Conservation (phyloP, 1,140 invertebrate genomes). For the Microplitis mediator region DNA sequence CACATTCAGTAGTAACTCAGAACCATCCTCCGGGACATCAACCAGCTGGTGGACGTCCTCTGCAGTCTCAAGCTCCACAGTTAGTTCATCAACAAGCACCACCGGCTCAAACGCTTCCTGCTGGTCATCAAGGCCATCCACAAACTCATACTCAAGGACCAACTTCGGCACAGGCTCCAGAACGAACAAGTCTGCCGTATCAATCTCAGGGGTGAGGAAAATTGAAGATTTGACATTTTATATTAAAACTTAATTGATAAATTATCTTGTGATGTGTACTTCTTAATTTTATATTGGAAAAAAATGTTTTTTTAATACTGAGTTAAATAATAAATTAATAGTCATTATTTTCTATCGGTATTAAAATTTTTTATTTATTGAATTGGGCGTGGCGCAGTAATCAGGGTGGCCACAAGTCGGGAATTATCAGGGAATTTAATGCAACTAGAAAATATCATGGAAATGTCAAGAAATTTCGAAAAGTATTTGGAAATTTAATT, state of each 20-base stretch:
- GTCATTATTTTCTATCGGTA: no score
- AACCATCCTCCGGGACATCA: slow-evolving; percentile 1
- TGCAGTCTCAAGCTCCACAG: neutral
- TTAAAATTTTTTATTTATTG: no score
- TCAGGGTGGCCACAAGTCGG: neutral
- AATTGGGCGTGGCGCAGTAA: no score
- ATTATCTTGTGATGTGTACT: neutral
- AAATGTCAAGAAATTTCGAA: no score
- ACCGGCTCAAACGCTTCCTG: neutral
- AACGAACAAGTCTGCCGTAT: slow-evolving; percentile 52
- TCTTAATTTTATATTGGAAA: neutral
- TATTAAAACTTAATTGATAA: neutral
- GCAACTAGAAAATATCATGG: no score
- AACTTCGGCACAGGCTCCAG: slow-evolving; percentile 26
- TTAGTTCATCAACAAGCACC: neutral
- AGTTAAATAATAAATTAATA: no score
- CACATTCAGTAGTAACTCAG: neutral
- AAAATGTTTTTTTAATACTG: no score
- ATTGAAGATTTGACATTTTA: neutral
- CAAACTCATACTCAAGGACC: slow-evolving; percentile 5
- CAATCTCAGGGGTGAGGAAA: slow-evolving; percentile 50
- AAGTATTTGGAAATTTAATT: no score
- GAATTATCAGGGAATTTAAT: no score
- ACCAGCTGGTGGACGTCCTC: neutral
- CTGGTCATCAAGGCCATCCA: neutral